phyloP scores from a whole-genome alignment of 2,888 invertebrate species.

The Nemoura dubitans region DNA sequence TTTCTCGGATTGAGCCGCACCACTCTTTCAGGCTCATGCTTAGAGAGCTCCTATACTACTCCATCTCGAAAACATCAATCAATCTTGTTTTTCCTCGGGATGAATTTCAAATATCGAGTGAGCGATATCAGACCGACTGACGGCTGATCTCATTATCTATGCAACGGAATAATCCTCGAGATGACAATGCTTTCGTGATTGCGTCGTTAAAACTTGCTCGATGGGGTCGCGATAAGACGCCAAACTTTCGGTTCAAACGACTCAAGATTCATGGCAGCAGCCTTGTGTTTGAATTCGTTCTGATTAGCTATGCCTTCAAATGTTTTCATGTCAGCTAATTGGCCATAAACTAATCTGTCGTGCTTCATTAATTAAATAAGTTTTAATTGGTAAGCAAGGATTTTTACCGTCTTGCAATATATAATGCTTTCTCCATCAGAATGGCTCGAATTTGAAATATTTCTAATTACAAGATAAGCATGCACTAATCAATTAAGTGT shows the following conservation, averaged over 20 bases:
- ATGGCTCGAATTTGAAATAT: background rate
- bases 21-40: background rate
- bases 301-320: background rate
- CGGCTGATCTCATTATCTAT: background rate
- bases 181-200: background rate
- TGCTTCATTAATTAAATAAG: conserved; percentile 12
- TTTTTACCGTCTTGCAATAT: background rate
- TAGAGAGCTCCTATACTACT: background rate
- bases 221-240: background rate
- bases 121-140: background rate
- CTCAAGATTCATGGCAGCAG: background rate
- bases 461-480: background rate
- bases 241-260: background rate
- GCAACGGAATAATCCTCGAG: background rate
- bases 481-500: background rate
- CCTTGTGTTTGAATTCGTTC: background rate
- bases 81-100: background rate
- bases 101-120: background rate
- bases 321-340: conserved; percentile 3
- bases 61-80: conserved; percentile 42
- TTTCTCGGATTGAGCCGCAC: conserved; percentile 48
- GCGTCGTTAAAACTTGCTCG: background rate
- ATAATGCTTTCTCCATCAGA: background rate
- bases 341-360: conserved; percentile 12
- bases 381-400: background rate